Percentiles rank a stretch among this genome's conserved stretches.
Evolutionary conservation across 2,113 vertebrate species (phyloP).

Genomic region (Paradisaea rubra): DNA sequence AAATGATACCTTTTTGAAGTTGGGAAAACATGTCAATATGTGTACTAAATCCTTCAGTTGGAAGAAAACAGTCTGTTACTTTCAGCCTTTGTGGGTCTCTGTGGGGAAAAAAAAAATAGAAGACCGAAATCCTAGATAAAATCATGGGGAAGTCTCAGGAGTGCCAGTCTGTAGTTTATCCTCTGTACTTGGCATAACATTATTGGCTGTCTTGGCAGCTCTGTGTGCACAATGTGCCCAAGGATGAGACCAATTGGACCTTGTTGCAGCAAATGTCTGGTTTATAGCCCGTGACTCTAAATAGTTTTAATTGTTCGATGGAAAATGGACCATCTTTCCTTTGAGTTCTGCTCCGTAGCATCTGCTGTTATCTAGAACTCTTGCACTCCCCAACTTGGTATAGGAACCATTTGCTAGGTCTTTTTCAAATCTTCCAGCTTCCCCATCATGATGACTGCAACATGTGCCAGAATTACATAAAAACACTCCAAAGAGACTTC

Average conservation of each 20-base stretch:
- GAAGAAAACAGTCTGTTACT: neutral
- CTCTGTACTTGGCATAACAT: neutral
- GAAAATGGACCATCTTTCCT: neutral
- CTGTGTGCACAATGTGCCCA: neutral
- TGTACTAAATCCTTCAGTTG: neutral
- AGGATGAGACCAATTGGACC: neutral
- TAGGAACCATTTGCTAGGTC: neutral
- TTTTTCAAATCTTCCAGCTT: neutral
- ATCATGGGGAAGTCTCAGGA: neutral
- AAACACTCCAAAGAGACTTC: neutral
- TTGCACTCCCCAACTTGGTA: neutral
- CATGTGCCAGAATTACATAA: neutral
- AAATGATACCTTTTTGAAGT: neutral
- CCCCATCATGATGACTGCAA: neutral
- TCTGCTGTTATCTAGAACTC: neutral
- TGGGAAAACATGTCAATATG: conserved; percentile 12
- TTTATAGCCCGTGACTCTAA: neutral
- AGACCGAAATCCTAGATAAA: neutral
- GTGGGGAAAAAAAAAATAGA: neutral
- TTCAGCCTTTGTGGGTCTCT: neutral
- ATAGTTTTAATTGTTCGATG: neutral
- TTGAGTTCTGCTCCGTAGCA: neutral
- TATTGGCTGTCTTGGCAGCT: neutral
- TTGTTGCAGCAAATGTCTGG: neutral
- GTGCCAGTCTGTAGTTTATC: neutral